phyloP scores from a whole-genome alignment of 1,140 invertebrate species.

The Hyles vespertilio region DNA sequence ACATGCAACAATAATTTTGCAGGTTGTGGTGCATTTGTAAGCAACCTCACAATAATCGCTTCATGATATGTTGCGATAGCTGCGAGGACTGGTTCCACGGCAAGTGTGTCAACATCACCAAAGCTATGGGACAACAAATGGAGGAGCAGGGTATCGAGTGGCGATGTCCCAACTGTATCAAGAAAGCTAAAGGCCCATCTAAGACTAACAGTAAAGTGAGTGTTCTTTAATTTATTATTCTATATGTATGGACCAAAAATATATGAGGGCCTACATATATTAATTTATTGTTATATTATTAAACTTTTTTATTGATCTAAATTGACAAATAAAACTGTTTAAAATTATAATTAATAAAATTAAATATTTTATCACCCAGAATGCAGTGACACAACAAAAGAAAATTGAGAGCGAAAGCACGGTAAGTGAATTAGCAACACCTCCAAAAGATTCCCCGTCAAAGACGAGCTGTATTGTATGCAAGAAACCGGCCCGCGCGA shows the following conservation, averaged over 20 bases:
- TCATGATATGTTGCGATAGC: conserved; percentile 98
- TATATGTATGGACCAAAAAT: not conserved
- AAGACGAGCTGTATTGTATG: conserved; percentile 83
- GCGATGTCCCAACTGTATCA: conserved; percentile 91
- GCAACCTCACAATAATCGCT: conserved; percentile 95
- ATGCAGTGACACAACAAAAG: conserved; percentile 8
- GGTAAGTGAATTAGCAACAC: conserved; percentile 19
- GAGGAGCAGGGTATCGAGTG: conserved; percentile 92
- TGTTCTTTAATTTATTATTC: not conserved
- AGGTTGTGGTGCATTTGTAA: conserved; percentile 96
- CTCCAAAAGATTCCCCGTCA: conserved; percentile 37
- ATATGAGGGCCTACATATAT: no score
- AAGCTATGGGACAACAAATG: conserved; percentile 92
- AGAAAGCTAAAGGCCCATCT: conserved; percentile 72
- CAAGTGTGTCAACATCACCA: conserved; percentile 95
- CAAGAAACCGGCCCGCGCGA: conserved; percentile 81
- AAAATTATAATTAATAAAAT: not conserved
- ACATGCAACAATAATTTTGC: conserved; percentile 16
- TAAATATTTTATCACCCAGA: not conserved
- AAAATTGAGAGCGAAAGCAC: conserved; percentile 23
- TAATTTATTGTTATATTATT: no score
- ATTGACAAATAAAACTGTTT: conserved; percentile 1
- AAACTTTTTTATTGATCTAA: not conserved
- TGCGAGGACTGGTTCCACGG: conserved; percentile 99
- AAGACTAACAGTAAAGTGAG: conserved; percentile 19